A percentile compares a stretch with the other conserved stretches of the same genome.
phyloP scores from a whole-genome alignment of 2,888 invertebrate species.

The Smittia sp. region DNA sequence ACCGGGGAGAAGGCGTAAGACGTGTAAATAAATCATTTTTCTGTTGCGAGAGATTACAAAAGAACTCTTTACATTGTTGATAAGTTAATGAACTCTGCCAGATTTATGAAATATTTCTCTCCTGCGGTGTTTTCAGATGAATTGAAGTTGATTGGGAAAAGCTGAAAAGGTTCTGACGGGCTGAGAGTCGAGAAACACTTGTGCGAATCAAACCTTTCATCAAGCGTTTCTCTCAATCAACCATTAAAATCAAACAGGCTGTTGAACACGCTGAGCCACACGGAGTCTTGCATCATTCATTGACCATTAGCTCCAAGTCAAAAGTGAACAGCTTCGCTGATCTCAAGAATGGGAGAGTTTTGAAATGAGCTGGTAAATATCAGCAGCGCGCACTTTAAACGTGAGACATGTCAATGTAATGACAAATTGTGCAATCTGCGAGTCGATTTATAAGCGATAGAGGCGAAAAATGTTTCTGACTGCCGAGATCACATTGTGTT shows the following conservation, averaged over 20 bases:
- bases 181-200: too few species aligned
- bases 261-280: too few species aligned
- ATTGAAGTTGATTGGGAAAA: too few species aligned
- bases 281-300: slow-evolving; percentile 7
- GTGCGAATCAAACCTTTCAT: too few species aligned
- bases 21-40: slow-evolving; percentile 4
- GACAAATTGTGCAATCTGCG: slow-evolving; percentile 3
- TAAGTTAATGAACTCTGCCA: slow-evolving; percentile 5
- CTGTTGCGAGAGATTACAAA: background rate
- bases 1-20: background rate
- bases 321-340: too few species aligned
- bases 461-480: background rate
- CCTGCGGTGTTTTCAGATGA: too few species aligned
- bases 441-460: slow-evolving; percentile 10
- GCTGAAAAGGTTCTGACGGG: too few species aligned
- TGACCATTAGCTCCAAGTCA: slow-evolving; percentile 7
- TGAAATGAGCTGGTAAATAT: slow-evolving; percentile 14
- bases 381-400: background rate
- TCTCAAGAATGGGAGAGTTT: slow-evolving; percentile 5
- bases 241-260: too few species aligned
- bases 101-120: too few species aligned
- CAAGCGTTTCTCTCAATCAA: too few species aligned
- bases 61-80: slow-evolving; percentile 20
- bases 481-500: slow-evolving; percentile 2
- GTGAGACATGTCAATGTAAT: slow-evolving; percentile 16